Conservation (phyloP, 2,113 vertebrate genomes). For the Setophaga kirtlandii region DNA sequence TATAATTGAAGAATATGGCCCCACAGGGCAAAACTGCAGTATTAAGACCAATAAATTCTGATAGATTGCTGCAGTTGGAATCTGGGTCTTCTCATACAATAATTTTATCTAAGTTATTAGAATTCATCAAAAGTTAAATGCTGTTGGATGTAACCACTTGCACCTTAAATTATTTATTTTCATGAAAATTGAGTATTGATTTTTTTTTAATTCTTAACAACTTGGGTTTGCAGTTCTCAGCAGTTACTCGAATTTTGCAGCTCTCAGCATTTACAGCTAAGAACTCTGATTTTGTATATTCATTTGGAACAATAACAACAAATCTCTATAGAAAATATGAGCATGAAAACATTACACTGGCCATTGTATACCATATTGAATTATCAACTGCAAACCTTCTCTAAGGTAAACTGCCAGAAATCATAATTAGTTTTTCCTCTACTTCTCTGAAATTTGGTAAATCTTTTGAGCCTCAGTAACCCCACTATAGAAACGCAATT, state of each 20-base stretch:
- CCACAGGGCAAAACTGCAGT: not conserved
- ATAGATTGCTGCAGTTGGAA: not conserved
- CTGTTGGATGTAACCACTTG: not conserved
- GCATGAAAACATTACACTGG: not conserved
- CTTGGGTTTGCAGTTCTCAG: not conserved
- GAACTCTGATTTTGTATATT: not conserved
- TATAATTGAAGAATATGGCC: not conserved
- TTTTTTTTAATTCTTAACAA: constrained; percentile 1
- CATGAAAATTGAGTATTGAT: not conserved
- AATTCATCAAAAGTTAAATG: constrained; percentile 1
- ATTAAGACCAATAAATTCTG: constrained; percentile 4
- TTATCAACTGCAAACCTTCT: not conserved
- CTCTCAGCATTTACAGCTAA: not conserved
- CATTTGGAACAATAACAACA: not conserved
- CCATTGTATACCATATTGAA: not conserved
- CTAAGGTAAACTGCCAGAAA: not conserved
- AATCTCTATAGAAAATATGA: not conserved
- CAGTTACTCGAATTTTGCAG: not conserved
- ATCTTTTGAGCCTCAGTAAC: not conserved
- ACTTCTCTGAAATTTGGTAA: not conserved
- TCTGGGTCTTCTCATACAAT: not conserved
- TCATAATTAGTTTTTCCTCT: not conserved
- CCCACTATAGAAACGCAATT: not conserved
- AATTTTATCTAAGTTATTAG: not conserved
- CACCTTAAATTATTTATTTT: constrained; percentile 5